Conservation (phyloP, 2,797 vertebrate species). For the Hydrolagus colliei region DNA sequence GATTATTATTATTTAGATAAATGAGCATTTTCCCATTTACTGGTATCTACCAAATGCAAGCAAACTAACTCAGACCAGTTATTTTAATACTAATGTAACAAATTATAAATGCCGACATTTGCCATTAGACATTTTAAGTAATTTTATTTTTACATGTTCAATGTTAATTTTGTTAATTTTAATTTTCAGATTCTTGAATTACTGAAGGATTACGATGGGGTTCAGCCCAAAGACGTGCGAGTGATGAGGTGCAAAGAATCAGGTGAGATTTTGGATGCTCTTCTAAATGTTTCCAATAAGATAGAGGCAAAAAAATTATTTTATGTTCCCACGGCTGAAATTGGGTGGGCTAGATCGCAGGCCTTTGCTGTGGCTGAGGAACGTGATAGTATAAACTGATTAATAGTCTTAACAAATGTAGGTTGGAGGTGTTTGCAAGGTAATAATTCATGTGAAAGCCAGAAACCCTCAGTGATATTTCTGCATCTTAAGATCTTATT, state of each 20-base stretch:
- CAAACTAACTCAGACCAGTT: no score
- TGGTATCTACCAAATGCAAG: no score
- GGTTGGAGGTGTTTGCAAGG: neutral
- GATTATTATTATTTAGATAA: no score
- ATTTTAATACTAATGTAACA: no score
- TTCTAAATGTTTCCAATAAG: neutral
- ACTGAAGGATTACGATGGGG: slow-evolving; percentile 54
- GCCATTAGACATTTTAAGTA: no score
- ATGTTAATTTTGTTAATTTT: slow-evolving; percentile 23
- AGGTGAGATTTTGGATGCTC: slow-evolving; percentile 52
- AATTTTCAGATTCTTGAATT: slow-evolving; percentile 57
- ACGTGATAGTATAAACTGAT: neutral
- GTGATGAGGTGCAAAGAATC: slow-evolving; percentile 58
- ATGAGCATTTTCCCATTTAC: no score
- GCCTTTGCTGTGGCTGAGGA: neutral
- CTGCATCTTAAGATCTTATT: no score
- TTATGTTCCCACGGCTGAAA: neutral
- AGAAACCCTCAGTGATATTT: no score
- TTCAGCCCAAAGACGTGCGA: slow-evolving; percentile 56
- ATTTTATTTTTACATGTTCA: slow-evolving; percentile 25
- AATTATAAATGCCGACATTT: no score
- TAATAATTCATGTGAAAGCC: no score
- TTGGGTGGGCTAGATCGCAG: neutral
- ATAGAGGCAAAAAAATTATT: neutral
- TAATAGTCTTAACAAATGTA: neutral